Evolutionary conservation across 2,797 vertebrate species (phyloP).

Genomic region (Etheostoma nigrum): DNA sequence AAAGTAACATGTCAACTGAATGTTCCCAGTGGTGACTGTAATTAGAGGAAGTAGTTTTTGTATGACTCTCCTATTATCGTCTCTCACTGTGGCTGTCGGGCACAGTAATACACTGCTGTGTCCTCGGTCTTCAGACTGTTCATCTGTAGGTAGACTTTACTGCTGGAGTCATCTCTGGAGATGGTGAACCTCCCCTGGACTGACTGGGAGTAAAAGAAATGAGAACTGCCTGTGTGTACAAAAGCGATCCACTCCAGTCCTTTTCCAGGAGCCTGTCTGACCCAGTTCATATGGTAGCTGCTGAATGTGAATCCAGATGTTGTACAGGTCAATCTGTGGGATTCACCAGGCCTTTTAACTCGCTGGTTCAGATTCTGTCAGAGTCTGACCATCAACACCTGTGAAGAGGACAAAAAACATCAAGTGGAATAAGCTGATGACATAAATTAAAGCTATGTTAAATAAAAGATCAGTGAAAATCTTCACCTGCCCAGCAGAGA

Average conservation of each 20-base stretch:
- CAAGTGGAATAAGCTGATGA: rapidly evolving
- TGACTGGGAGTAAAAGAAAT: conserved; percentile 19
- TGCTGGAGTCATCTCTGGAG: conserved; percentile 55
- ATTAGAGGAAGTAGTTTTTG: no score
- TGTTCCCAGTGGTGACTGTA: no score
- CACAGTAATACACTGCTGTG: conserved; percentile 43
- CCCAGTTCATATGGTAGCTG: not conserved
- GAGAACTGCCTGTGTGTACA: no score
- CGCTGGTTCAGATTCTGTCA: conserved; percentile 39
- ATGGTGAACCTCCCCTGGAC: conserved; percentile 50
- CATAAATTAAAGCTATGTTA: rapidly evolving
- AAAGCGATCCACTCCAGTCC: conserved; percentile 51
- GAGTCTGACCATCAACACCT: conserved; percentile 15
- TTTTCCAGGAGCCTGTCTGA: conserved; percentile 51
- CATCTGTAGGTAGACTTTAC: conserved; percentile 59
- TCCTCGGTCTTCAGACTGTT: conserved; percentile 52
- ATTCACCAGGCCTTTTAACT: conserved; percentile 21
- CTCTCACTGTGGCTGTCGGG: no score
- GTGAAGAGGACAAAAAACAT: not conserved
- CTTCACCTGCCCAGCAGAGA: conserved; percentile 12
- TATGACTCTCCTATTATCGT: no score
- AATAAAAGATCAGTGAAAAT: not conserved
- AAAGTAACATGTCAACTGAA: no score
- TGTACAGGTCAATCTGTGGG: conserved; percentile 30
- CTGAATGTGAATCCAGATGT: not conserved